These are phyloP conservation scores for Chlorodrepanis virens DNA, from an alignment of 2,113 vertebrate species.

Conservation along the genomic window DNA sequence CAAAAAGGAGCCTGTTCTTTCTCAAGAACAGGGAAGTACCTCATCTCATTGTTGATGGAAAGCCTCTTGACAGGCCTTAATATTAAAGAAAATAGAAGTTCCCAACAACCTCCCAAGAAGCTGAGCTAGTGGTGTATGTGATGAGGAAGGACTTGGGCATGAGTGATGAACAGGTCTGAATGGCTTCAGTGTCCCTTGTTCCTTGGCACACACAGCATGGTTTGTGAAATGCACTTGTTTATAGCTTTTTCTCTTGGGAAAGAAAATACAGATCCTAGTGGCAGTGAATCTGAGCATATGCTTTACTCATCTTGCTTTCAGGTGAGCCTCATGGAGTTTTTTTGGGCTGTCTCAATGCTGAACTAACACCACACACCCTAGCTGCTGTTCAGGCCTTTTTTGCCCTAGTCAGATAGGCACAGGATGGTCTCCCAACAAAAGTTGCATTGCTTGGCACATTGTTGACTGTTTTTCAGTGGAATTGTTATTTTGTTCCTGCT, in stretches of 20 bases:
- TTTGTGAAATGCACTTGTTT: not conserved
- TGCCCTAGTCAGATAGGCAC: not conserved
- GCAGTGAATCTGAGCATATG: not conserved
- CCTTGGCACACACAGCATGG: fast-evolving
- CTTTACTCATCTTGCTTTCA: not conserved
- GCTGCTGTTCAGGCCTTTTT: not conserved
- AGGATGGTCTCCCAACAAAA: not conserved
- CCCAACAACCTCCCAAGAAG: not conserved
- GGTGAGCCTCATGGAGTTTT: fast-evolving
- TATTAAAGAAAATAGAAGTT: not conserved
- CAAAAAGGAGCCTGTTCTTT: conserved; percentile 39
- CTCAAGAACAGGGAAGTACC: not conserved
- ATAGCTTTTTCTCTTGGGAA: not conserved
- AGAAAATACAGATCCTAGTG: not conserved
- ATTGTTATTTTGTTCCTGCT: conserved; percentile 1
- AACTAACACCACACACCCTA: not conserved
- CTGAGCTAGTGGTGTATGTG: not conserved
- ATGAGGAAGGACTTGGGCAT: not conserved
- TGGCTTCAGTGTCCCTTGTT: not conserved
- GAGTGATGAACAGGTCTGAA: not conserved
- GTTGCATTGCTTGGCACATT: not conserved
- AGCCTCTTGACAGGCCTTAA: not conserved
- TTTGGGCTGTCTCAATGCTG: not conserved
- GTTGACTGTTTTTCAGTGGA: not conserved
- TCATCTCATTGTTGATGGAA: not conserved